Percentiles rank a stretch among this genome's conserved stretches.
Conservation (phyloP, 2,888 invertebrate genomes). For the Timema cristinae region DNA sequence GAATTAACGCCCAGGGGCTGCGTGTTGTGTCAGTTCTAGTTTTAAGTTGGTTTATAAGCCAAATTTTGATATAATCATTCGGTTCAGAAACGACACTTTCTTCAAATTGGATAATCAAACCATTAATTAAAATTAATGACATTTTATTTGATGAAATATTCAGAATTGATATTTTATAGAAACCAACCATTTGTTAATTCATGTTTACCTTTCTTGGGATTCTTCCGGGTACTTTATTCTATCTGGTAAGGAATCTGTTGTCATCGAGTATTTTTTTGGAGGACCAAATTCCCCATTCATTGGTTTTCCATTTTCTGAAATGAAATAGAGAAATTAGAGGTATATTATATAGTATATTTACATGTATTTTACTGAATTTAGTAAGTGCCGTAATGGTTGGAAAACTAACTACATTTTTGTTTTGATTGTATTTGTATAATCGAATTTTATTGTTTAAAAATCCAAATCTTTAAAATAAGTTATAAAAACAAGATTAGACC, state of each 20-base stretch:
- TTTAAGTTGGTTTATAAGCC: too few species aligned
- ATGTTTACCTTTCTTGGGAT: constrained; percentile 21
- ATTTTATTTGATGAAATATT: background rate
- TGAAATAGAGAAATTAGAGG: constrained; percentile 30
- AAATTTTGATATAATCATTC: too few species aligned
- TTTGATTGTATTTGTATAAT: too few species aligned
- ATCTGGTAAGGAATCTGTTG: constrained; percentile 41
- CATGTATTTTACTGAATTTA: background rate
- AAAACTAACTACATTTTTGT: too few species aligned
- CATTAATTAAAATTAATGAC: too few species aligned
- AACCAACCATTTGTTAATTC: constrained; percentile 1
- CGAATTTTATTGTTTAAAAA: too few species aligned
- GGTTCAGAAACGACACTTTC: too few species aligned
- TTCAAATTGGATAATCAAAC: too few species aligned
- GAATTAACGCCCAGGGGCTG: too few species aligned
- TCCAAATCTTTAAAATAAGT: too few species aligned
- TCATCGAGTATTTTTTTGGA: constrained; percentile 43
- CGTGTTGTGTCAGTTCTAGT: too few species aligned
- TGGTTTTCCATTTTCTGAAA: constrained; percentile 40
- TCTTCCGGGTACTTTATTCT: constrained; percentile 20
- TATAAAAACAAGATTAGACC: too few species aligned
- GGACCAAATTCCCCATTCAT: constrained; percentile 42
- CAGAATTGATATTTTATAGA: background rate
- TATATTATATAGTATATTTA: background rate
- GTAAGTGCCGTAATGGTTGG: background rate